Conservation (phyloP, 2,888 invertebrate genomes). For the Plemyria rubiginata region DNA sequence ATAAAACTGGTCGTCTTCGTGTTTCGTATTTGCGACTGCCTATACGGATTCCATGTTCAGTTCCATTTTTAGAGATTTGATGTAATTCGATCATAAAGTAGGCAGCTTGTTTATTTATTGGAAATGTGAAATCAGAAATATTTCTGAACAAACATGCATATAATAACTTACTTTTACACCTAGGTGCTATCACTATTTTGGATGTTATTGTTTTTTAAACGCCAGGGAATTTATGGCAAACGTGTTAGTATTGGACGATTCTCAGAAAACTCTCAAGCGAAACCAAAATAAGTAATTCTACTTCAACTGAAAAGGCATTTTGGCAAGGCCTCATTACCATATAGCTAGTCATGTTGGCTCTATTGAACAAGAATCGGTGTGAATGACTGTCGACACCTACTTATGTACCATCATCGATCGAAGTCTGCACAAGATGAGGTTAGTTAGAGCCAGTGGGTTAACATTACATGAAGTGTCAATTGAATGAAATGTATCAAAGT, state of each 20-base stretch:
- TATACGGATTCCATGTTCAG: conserved; percentile 17
- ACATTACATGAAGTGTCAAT: conserved; percentile 6
- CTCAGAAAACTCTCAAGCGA: background rate
- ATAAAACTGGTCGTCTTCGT: conserved; percentile 31
- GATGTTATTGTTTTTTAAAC: background rate
- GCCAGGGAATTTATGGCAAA: background rate
- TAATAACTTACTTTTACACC: background rate
- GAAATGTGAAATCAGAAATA: conserved; percentile 16
- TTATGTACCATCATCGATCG: background rate
- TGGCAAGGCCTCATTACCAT: conserved; percentile 4
- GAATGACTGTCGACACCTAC: conserved; percentile 9
- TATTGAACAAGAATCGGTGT: conserved; percentile 9
- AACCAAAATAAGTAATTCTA: background rate
- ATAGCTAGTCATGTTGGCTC: conserved; percentile 9
- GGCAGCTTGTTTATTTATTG: conserved; percentile 22
- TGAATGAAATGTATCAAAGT: background rate
- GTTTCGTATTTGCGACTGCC: conserved; percentile 31
- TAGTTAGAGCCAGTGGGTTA: background rate
- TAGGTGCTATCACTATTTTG: background rate
- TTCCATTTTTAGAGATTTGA: conserved; percentile 22
- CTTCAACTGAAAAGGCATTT: conserved; percentile 4
- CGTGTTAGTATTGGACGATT: background rate
- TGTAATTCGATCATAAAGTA: conserved; percentile 22
- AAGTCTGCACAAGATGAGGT: background rate
- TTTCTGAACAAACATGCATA: conserved; percentile 1